Percentiles rank a stretch among this genome's conserved stretches.
phyloP scores from a whole-genome alignment of 2,888 invertebrate genomes.

The Drosophila multiciliata region DNA sequence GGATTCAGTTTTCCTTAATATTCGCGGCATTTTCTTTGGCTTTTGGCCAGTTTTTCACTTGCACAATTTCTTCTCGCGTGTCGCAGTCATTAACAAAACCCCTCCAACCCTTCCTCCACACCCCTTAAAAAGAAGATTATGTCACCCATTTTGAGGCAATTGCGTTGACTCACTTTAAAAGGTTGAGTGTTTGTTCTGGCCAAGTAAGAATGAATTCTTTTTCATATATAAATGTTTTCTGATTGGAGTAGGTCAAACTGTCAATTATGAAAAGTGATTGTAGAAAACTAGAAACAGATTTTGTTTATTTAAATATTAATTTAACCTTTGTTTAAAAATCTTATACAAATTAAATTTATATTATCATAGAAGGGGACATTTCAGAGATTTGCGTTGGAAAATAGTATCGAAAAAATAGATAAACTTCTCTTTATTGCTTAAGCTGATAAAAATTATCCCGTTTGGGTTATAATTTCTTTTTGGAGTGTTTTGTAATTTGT shows the following conservation, averaged over 20 bases:
- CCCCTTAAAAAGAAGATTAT: conserved; percentile 22
- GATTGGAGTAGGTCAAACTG: neutral
- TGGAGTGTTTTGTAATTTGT: no score
- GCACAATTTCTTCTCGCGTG: conserved; percentile 40
- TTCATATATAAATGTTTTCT: neutral
- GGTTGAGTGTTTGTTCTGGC: conserved; percentile 54
- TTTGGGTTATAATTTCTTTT: no score
- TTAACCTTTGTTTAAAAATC: neutral
- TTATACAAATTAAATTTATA: neutral
- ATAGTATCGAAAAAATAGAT: neutral
- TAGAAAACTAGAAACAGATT: neutral
- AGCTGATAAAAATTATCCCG: neutral
- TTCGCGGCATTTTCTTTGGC: conserved; percentile 50
- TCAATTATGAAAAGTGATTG: neutral
- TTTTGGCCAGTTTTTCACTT: conserved; percentile 50
- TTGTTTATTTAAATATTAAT: neutral
- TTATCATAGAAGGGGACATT: neutral
- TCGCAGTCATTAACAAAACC: conserved; percentile 28
- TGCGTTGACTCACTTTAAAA: conserved; percentile 71
- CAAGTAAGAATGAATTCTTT: conserved; percentile 9
- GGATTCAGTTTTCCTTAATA: conserved; percentile 45
- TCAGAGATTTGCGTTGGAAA: neutral
- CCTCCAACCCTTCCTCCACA: neutral
- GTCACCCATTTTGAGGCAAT: conserved; percentile 67
- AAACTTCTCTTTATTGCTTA: neutral